phyloP scores from a whole-genome alignment of 2,797 vertebrate species.

The Hipposideros larvatus region DNA sequence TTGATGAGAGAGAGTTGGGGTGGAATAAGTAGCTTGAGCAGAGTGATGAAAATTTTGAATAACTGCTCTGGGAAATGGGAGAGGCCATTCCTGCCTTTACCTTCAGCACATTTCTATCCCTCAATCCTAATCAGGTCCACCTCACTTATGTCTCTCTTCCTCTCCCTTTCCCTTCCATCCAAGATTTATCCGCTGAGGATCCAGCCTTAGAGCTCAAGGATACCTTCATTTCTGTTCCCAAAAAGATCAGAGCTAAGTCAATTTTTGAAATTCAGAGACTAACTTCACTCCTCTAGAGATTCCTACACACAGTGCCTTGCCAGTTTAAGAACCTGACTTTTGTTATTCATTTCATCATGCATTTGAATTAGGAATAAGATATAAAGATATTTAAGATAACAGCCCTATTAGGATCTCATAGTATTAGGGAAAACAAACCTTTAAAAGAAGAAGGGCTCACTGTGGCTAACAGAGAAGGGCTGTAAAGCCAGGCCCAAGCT shows the following conservation, averaged over 20 bases:
- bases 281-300: background rate
- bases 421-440: conserved; percentile 37
- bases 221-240: background rate
- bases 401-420: background rate
- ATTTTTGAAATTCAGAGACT: background rate
- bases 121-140: background rate
- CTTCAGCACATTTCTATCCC: background rate
- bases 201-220: background rate
- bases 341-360: conserved; percentile 33
- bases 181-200: background rate
- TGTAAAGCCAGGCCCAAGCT: background rate
- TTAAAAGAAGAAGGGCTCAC: conserved; percentile 39
- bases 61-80: conserved; percentile 27
- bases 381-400: conserved; percentile 36
- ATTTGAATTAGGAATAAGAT: conserved; percentile 37
- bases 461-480: background rate
- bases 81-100: background rate
- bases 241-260: background rate
- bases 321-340: conserved; percentile 21
- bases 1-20: background rate
- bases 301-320: background rate
- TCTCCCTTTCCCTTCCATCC: background rate
- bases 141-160: background rate
- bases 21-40: conserved; percentile 11
- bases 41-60: conserved; percentile 20